Base-by-base conservation (phyloP, 1,140 invertebrate species). In the Pentalonia nigronervosa region DNA sequence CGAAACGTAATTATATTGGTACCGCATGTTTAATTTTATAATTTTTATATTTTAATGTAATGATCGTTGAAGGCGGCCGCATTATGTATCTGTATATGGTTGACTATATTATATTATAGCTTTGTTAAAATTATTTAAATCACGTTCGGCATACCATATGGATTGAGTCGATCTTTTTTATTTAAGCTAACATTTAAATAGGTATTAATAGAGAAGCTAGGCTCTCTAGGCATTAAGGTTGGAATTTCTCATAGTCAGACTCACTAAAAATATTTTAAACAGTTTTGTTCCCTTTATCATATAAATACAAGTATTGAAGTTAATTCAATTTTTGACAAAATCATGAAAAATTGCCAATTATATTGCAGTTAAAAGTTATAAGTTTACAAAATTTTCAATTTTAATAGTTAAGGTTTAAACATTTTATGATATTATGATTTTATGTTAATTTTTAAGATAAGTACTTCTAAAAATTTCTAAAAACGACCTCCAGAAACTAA, bases 21-120 rank as follows among this genome's bases (percentile, higher is more conserved):
- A 76, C 60, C 60, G n/a, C n/a, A 76, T 76, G 60, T 76, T 76
- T 76, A 76, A 76, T 76, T 76, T 76, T 76, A 76, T n/a, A 76
- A 76, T 30, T 76, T n/a, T n/a, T 76, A 1, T 76, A 76, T 76
- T 76, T 76, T n/a, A 76, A 76, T 76, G n/a, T 53, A 76, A 34
- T 14, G 17, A n/a, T 76, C 30, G n/a, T 76, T 30, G 60, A 67
- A 67, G 30, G 60, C 30, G 60, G 60, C n/a, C 60, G 14, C 9
- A 34, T 7, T n/a, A 76, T 9, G n/a, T 67, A 67, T 67, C 30
- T n/a, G 60, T 76, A 9, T 7, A n/a, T 76, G 4, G n/a, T 76
- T 76, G n/a, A 76, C n/a, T 76, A 17, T 76, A 76, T n/a, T n/a
- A 17, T n/a, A 76, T 21, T 21, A 53, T 11, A 76, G 60, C 11